Conservation (phyloP, 1,140 invertebrate genomes). For the Ooceraea biroi region DNA sequence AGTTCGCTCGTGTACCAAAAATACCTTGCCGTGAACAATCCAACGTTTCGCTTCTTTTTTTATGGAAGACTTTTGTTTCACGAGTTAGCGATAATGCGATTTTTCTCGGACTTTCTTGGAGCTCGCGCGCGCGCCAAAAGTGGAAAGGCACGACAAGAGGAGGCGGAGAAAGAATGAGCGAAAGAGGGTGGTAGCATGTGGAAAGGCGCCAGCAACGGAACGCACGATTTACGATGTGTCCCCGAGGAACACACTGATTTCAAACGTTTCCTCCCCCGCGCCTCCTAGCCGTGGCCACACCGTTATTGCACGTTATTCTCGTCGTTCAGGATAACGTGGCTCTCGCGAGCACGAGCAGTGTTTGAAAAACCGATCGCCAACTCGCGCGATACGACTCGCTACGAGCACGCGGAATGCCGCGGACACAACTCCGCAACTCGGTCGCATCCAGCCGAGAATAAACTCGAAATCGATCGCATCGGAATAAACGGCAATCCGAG, state of each 20-base stretch:
- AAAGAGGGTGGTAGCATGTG: constrained; percentile 44
- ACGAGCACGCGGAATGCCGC: constrained; percentile 15
- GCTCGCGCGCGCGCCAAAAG: constrained; percentile 39
- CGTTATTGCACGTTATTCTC: constrained; percentile 57
- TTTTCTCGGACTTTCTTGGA: constrained; percentile 71
- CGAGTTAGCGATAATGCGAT: constrained; percentile 72
- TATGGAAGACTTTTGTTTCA: constrained; percentile 66
- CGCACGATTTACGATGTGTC: constrained; percentile 75
- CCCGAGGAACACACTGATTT: constrained; percentile 75
- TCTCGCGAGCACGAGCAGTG: constrained; percentile 14
- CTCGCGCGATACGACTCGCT: not conserved
- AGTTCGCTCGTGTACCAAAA: constrained; percentile 14
- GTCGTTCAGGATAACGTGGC: constrained; percentile 30
- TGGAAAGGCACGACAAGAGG: not conserved
- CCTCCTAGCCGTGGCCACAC: constrained; percentile 29
- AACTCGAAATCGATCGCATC: constrained; percentile 45
- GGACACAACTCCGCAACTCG: constrained; percentile 31
- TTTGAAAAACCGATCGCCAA: constrained; percentile 10
- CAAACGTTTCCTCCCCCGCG: constrained; percentile 65
- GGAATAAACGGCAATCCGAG: constrained; percentile 9
- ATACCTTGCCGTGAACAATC: constrained; percentile 17
- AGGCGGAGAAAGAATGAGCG: constrained; percentile 19
- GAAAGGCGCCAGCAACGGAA: constrained; percentile 73
- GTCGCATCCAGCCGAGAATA: constrained; percentile 25
- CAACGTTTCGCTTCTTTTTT: not conserved